phyloP scores from a whole-genome alignment of 2,113 vertebrate genomes.

The Chlorodrepanis virens region DNA sequence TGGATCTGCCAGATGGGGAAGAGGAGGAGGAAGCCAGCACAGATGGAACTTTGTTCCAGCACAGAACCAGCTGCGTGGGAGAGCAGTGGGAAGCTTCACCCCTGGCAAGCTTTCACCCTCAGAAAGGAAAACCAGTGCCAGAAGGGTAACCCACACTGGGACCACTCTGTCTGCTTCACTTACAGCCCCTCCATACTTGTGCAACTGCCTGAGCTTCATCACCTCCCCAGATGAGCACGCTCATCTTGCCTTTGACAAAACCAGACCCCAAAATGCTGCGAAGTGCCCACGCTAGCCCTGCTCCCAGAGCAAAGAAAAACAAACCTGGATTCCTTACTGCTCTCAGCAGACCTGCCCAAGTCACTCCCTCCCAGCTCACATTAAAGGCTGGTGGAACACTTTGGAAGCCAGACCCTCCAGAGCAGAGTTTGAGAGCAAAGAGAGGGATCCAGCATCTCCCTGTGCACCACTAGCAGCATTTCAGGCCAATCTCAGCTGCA shows the following conservation, averaged over 20 bases:
- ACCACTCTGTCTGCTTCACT: background rate
- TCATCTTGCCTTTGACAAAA: background rate
- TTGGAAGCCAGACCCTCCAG: background rate
- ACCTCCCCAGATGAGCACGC: background rate
- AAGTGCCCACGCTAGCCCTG: background rate
- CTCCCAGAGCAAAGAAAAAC: background rate
- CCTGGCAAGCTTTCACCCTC: background rate
- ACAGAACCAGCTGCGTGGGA: background rate
- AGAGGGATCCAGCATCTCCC: background rate
- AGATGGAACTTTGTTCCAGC: background rate
- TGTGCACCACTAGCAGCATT: background rate
- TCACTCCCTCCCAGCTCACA: background rate
- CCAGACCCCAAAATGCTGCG: background rate
- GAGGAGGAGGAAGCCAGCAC: background rate
- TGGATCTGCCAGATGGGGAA: constrained; percentile 17
- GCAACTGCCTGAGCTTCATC: background rate
- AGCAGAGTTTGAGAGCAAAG: background rate
- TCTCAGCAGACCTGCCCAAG: background rate
- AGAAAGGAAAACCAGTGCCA: background rate
- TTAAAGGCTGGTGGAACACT: background rate
- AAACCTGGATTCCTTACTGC: background rate
- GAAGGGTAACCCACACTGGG: background rate
- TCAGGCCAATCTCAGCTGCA: background rate
- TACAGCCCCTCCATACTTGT: background rate
- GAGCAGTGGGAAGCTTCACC: background rate